Conservation (phyloP, 2,113 vertebrate genomes). For the Anthoscopus minutus region DNA sequence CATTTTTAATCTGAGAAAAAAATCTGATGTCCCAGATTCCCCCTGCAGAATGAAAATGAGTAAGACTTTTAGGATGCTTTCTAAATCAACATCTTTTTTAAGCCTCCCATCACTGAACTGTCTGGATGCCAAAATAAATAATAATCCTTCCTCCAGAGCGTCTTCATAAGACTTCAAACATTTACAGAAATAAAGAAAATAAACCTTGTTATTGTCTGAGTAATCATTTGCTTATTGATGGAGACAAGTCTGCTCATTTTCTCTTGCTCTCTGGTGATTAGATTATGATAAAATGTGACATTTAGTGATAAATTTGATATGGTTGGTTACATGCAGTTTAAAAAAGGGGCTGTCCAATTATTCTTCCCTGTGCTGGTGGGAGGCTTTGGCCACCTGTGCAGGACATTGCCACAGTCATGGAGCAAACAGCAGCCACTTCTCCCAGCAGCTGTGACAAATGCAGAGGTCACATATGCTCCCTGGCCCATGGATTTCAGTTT, state of each 20-base stretch:
- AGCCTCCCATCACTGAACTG: not conserved
- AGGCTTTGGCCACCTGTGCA: conserved; percentile 31
- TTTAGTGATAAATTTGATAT: conserved; percentile 54
- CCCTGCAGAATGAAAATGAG: not conserved
- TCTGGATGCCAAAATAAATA: conserved; percentile 36
- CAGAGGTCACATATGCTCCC: not conserved
- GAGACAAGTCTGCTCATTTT: conserved; percentile 44
- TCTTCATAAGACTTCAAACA: conserved; percentile 28
- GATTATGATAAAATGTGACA: conserved; percentile 57
- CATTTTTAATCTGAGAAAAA: conserved; percentile 7
- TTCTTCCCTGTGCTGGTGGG: not conserved
- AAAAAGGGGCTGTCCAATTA: conserved; percentile 27
- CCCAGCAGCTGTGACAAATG: not conserved
- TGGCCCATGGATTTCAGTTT: not conserved
- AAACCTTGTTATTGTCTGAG: conserved; percentile 57
- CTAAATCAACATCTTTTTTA: conserved; percentile 16
- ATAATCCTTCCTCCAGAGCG: conserved; percentile 12
- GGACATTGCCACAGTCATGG: not conserved
- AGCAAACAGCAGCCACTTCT: not conserved
- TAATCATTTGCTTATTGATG: conserved; percentile 53
- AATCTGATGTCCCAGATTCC: not conserved
- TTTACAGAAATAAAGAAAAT: conserved; percentile 55
- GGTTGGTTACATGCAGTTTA: conserved; percentile 48
- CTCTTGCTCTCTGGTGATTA: conserved; percentile 45
- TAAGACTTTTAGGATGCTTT: not conserved